Percentiles rank a stretch among this genome's conserved stretches.
Evolutionary conservation across 2,113 vertebrate genomes (phyloP).

Genomic region (Forbesichthys papilliferus): DNA sequence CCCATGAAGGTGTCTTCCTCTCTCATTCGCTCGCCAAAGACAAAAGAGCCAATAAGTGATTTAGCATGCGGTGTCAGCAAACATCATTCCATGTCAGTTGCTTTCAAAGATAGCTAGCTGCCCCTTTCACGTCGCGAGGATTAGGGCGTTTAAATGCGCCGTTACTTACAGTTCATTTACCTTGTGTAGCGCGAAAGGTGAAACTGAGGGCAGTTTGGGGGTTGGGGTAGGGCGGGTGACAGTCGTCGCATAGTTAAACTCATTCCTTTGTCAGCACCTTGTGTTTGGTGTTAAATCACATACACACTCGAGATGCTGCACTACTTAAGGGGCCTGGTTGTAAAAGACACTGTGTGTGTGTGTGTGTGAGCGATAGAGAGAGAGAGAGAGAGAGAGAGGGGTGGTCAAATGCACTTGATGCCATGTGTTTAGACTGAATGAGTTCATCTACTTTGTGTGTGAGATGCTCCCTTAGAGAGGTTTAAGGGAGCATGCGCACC

Average conservation of each 20-base stretch:
- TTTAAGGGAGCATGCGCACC: conserved; percentile 61
- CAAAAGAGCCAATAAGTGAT: conserved; percentile 65
- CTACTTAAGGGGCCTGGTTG: not conserved
- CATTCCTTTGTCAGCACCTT: conserved; percentile 32
- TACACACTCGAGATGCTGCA: conserved; percentile 52
- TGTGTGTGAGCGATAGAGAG: not conserved
- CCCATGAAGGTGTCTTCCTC: conserved; percentile 38
- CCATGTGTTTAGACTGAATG: conserved; percentile 59
- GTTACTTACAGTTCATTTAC: conserved; percentile 74
- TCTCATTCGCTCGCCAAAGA: conserved; percentile 11
- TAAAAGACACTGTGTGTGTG: not conserved
- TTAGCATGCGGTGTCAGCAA: conserved; percentile 69
- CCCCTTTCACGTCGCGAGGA: conserved; percentile 65
- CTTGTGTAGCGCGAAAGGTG: conserved; percentile 43
- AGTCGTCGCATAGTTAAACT: conserved; percentile 60
- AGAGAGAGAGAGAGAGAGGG: not conserved
- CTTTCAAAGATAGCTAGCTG: conserved; percentile 67
- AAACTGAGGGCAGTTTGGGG: conserved; percentile 24
- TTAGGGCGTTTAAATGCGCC: conserved; percentile 62
- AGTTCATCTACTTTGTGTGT: conserved; percentile 51
- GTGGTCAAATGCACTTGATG: conserved; percentile 51
- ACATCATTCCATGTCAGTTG: conserved; percentile 77
- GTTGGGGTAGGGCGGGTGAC: not conserved
- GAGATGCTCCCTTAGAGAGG: conserved; percentile 34
- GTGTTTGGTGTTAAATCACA: conserved; percentile 54